Evolutionary conservation across 2,888 invertebrate species (phyloP), one percentile per base, ranked within the genome.

Genomic region (Abrostola tripartita): DNA sequence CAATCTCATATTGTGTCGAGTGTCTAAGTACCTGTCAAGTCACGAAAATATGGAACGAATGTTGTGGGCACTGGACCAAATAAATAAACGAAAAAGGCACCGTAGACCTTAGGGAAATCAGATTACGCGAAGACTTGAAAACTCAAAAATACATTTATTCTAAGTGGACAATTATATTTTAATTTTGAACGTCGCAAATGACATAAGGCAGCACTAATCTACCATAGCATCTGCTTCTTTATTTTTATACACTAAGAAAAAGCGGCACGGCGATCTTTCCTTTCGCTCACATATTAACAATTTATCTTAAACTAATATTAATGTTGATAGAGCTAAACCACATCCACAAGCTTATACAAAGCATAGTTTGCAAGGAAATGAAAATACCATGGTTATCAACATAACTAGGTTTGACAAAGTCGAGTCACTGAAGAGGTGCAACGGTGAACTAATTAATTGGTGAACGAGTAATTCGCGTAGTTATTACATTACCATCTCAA

Each of bases 21-120:
- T 47, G 44, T 6, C 44, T 47, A 47, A 47, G 44, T 47, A 47
- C 24, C 44, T 47, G 44, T 47, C 44, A 47, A 47, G 44, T 47
- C 44, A 24, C 24, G 24, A 5, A 24, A 47, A 47, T 47, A 9
- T 47, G 24, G 44, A 47, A 24, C 44, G 24, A 9, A 14, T 14
- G 44, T 44, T 14, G 44, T 44, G 44, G 44, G 0, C 44, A 47
- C 24, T 47, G 44, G 44, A 24, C 44, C 44, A 47, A 24, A 47
- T 14, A 47, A 47, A 47, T 47, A 24, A 24, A 47, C 14, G 44
- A 47, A 24, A 47, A 47, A 24, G 44, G 44, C 24, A 47, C 9
- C 14, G 44, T 10, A 47, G 24, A 9, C 44, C 44, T 14, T 47
- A 47, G 44, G 44, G 44, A 47, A 47, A 47, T 47, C 44, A 14